Evolutionary conservation across 2,888 invertebrate species (phyloP).

Genomic region (Plagodis pulveraria): DNA sequence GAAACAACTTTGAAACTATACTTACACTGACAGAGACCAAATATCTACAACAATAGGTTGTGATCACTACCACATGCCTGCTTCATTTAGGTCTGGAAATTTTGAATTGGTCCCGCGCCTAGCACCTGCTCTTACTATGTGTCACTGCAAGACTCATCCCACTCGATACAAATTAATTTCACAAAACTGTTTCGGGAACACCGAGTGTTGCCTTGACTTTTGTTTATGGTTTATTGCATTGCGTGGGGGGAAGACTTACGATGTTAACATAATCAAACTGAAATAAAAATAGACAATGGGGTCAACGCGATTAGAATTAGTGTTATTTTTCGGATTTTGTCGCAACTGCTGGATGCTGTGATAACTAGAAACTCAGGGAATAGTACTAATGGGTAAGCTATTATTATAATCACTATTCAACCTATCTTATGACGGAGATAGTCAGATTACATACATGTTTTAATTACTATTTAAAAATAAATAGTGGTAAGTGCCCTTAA

Average conservation of each 20-base stretch:
- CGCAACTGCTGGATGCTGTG: not conserved
- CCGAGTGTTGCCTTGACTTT: slow-evolving; percentile 51
- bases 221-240: slow-evolving; percentile 59
- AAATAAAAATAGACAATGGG: slow-evolving; percentile 56
- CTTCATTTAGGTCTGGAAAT: no score
- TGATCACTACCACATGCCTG: no score
- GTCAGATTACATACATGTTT: no score
- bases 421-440: no score
- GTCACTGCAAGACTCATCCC: slow-evolving; percentile 14
- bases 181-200: slow-evolving; percentile 46
- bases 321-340: slow-evolving; percentile 6
- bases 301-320: slow-evolving; percentile 42
- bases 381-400: no score
- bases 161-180: slow-evolving; percentile 39
- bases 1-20: no score
- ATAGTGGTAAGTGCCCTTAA: no score
- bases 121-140: not conserved
- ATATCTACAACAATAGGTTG: no score
- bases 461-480: no score
- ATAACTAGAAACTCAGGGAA: not conserved
- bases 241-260: slow-evolving; percentile 49
- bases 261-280: slow-evolving; percentile 32
- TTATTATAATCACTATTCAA: no score
- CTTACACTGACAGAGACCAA: no score
- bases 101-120: no score